phyloP scores from a whole-genome alignment of 2,113 vertebrate genomes.

The Drymodes brunneopygia region DNA sequence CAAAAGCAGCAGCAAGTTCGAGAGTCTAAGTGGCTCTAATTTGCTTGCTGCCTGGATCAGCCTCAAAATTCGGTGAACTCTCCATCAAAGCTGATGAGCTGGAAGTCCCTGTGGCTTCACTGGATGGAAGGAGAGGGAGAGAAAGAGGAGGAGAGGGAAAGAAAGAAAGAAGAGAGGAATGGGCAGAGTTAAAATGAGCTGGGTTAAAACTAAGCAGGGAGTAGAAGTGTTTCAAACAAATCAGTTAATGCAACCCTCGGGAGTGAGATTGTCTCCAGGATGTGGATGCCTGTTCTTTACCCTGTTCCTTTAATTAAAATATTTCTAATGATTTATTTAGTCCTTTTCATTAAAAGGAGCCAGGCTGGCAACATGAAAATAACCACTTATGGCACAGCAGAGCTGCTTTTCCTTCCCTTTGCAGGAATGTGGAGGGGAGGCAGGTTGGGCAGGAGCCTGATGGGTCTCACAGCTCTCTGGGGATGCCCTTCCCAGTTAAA shows the following conservation, averaged over 20 bases:
- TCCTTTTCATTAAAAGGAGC: background rate
- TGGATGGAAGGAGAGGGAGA: background rate
- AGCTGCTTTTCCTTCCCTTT: background rate
- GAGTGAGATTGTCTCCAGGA: background rate
- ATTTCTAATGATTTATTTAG: slow-evolving; percentile 29
- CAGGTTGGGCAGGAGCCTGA: background rate
- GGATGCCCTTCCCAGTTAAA: background rate
- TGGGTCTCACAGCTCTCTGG: background rate
- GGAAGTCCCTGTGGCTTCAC: slow-evolving; percentile 16
- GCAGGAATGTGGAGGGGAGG: rapidly evolving
- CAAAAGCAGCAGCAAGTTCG: slow-evolving; percentile 39
- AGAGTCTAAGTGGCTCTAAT: slow-evolving; percentile 60
- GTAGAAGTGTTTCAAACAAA: background rate
- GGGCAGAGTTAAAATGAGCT: background rate
- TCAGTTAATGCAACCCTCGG: background rate
- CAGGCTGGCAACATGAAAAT: background rate
- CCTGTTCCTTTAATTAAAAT: background rate
- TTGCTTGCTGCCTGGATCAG: slow-evolving; percentile 59
- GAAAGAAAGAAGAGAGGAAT: background rate
- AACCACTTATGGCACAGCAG: background rate
- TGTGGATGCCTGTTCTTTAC: background rate
- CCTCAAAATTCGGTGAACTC: slow-evolving; percentile 30
- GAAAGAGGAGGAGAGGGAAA: background rate
- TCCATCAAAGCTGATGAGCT: slow-evolving; percentile 55
- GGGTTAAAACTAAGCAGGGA: slow-evolving; percentile 13